A percentile compares a stretch with the other conserved stretches of the same genome.
These are phyloP conservation scores for Chloroclystis v-ata DNA, from an alignment of 2,888 invertebrate genomes.

Conservation along the genomic window DNA sequence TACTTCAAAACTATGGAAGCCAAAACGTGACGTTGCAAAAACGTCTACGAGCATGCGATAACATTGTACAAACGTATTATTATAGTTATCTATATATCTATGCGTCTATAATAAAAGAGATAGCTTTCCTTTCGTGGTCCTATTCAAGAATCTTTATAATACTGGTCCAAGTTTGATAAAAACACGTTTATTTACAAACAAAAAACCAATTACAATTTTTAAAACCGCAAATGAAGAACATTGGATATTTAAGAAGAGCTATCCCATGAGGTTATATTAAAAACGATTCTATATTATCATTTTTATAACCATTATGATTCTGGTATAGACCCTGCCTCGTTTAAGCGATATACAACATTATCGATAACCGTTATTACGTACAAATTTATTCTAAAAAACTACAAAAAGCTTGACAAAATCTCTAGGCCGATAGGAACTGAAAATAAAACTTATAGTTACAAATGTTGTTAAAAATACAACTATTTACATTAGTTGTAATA, in stretches of 20 bases:
- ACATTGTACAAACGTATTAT: constrained; percentile 29
- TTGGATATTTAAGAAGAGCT: constrained; percentile 54
- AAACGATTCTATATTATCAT: constrained; percentile 48
- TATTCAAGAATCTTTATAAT: constrained; percentile 61
- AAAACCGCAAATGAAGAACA: constrained; percentile 20
- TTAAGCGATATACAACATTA: constrained; percentile 67
- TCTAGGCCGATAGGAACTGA: constrained; percentile 76
- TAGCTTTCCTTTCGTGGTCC: constrained; percentile 69
- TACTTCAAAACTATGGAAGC: constrained; percentile 73
- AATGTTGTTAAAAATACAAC: constrained; percentile 21
- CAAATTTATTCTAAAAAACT: constrained; percentile 48
- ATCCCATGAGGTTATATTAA: constrained; percentile 50
- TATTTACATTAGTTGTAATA: background rate
- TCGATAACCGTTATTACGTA: constrained; percentile 27
- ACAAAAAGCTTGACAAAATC: constrained; percentile 63
- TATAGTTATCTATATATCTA: constrained; percentile 15
- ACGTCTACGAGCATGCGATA: constrained; percentile 56
- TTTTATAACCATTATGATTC: constrained; percentile 61
- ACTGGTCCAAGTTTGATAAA: constrained; percentile 59
- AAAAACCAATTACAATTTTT: constrained; percentile 22
- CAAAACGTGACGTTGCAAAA: constrained; percentile 57
- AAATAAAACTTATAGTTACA: constrained; percentile 35
- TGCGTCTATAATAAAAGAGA: constrained; percentile 53
- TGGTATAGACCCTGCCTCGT: constrained; percentile 76
- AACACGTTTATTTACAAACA: constrained; percentile 12